phyloP scores from a whole-genome alignment of 2,113 vertebrate species.

The Panurus biarmicus region DNA sequence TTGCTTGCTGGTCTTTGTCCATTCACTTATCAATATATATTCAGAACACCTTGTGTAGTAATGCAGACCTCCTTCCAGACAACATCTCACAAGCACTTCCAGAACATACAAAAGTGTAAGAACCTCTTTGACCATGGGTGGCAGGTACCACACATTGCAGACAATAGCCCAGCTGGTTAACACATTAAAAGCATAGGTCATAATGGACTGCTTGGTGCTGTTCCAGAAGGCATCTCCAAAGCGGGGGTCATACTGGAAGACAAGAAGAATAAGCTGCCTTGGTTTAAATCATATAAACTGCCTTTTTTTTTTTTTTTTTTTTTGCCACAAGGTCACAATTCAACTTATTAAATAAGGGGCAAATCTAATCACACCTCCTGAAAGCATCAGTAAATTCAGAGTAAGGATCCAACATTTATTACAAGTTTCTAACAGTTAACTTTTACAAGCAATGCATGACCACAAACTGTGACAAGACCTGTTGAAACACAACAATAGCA shows the following conservation, averaged over 20 bases:
- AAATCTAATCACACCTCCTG: background rate
- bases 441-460: background rate
- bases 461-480: background rate
- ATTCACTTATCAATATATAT: background rate
- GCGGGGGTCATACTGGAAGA: constrained; percentile 82
- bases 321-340: background rate
- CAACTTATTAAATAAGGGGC: background rate
- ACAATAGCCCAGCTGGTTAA: constrained; percentile 95
- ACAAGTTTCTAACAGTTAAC: background rate
- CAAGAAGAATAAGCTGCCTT: background rate
- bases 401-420: background rate
- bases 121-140: constrained; percentile 87
- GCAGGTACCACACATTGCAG: constrained; percentile 91
- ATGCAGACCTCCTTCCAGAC: background rate
- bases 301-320: background rate
- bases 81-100: background rate
- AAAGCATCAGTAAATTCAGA: background rate
- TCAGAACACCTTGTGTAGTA: background rate
- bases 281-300: background rate
- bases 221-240: constrained; percentile 81
- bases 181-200: constrained; percentile 80
- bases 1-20: background rate
- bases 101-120: background rate
- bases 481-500: background rate
- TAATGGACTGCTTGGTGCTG: constrained; percentile 82